phyloP scores from a whole-genome alignment of 2,113 vertebrate genomes.

The Cyprinodon brontotheroides region DNA sequence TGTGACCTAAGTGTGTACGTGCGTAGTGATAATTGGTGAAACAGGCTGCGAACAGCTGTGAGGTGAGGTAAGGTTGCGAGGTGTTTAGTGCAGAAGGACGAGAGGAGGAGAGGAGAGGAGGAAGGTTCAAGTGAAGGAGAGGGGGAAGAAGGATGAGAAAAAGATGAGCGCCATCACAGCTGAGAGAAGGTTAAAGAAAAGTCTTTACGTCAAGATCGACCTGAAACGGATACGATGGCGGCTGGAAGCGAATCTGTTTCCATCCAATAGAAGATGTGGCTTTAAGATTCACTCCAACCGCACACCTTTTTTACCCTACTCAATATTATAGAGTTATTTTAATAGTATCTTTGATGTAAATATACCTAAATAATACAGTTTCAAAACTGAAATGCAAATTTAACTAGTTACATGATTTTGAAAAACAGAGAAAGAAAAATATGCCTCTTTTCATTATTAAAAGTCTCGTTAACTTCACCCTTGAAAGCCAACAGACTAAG shows the following conservation, averaged over 20 bases:
- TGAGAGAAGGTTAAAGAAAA: constrained; percentile 14
- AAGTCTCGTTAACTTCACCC: neutral
- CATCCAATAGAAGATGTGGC: neutral
- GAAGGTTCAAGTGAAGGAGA: constrained; percentile 28
- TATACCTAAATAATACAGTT: neutral
- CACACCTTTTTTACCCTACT: neutral
- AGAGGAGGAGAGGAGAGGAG: constrained; percentile 40
- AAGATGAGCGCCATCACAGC: constrained; percentile 8
- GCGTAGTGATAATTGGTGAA: constrained; percentile 81
- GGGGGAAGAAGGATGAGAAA: neutral
- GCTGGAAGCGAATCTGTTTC: neutral
- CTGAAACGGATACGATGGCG: neutral
- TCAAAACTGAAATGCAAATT: too few relatives aligned
- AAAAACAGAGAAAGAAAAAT: neutral
- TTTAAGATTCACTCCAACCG: neutral
- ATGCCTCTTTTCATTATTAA: neutral
- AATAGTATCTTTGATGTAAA: neutral
- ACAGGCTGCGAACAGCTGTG: constrained; percentile 79
- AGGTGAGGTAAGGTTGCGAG: constrained; percentile 72
- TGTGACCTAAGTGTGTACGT: constrained; percentile 67
- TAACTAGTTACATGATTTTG: neutral
- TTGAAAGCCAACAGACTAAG: neutral
- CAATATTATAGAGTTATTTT: neutral
- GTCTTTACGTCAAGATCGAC: neutral
- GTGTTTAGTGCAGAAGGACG: constrained; percentile 59